These are phyloP conservation scores for Zaprionus inermis DNA, from an alignment of 1,140 invertebrate genomes.

Conservation along the genomic window DNA sequence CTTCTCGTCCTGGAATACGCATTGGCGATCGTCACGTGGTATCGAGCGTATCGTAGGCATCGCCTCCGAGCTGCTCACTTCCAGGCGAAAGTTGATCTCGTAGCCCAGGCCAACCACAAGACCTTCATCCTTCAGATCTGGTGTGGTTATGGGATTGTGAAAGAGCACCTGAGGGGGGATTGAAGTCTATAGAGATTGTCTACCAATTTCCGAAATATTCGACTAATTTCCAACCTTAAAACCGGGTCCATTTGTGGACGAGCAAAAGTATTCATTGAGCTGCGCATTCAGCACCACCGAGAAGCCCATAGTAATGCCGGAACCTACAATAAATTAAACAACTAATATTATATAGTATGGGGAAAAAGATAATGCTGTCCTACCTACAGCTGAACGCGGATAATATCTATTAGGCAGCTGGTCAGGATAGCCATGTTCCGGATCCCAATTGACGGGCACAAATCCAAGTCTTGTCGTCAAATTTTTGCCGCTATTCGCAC, in stretches of 20 bases:
- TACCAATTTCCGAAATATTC: not conserved
- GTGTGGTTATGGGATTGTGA: constrained; percentile 90
- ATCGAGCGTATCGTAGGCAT: constrained; percentile 86
- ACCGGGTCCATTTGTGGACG: constrained; percentile 90
- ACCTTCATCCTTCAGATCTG: constrained; percentile 89
- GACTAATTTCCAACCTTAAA: constrained; percentile 87
- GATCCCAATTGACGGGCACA: constrained; percentile 88
- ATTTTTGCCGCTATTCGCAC: constrained; percentile 28
- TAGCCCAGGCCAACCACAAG: constrained; percentile 88
- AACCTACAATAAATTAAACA: constrained; percentile 80
- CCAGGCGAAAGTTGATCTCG: constrained; percentile 88
- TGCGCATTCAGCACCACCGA: constrained; percentile 89
- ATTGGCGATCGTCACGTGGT: constrained; percentile 87
- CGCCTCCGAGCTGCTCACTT: constrained; percentile 87
- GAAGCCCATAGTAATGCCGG: constrained; percentile 89
- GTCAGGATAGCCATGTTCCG: constrained; percentile 88
- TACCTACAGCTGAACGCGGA: constrained; percentile 86
- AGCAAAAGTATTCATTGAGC: constrained; percentile 90
- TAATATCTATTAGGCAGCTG: constrained; percentile 85
- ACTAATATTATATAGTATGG: not conserved
- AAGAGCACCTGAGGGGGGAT: constrained; percentile 84
- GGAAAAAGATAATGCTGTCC: rapidly evolving
- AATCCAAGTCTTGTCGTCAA: constrained; percentile 26
- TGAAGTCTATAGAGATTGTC: not conserved
- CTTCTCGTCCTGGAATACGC: constrained; percentile 89